Evolutionary conservation across 92 coral and sea anemone species (phyloP), one percentile per base, ranked within the genome.

Genomic region (Siderastrea siderea): DNA sequence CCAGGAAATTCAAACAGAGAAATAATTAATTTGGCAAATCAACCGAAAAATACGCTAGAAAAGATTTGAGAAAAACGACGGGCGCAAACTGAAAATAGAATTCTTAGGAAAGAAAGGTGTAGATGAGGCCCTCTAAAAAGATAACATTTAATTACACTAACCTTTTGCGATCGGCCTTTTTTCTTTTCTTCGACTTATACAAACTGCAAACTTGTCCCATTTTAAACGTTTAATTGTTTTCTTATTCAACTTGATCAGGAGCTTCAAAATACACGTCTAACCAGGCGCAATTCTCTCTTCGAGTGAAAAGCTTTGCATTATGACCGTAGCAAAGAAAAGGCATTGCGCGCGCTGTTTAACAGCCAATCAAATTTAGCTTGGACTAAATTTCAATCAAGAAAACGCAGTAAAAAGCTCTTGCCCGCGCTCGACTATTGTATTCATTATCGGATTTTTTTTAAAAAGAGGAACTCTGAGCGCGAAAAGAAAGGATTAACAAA

Each of bases 201-300:
- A 45, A 70, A 57, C 86, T 82, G 57, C 7, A 70, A 58, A 26
- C 47, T 46, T 47, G 55, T 5, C 86, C 78, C 78, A 82, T 82
- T 58, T 71, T 55, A 0, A 54, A 19, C 38, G 46, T 82, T 82
- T 2, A 46, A 49, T 7, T 6, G 78, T 1, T 38, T 70, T 12
- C 6, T 82, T 51, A 54, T 12, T 47, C 9, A 16, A 60, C 48
- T 43, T 10, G 57, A 19, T 71, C 54, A 71, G 11, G 78, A 17
- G 70, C 69, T 46, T 69, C 6, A 14, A 57, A 70, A 54, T 7
- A 55, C 58, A 70, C 57, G 69, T 45, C 70, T 82, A 57, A 9
- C 17, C 46, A n/a, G 44, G 52, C n/a, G 57, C 54, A 70, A 67
- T 45, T 19, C 77, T 82, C 46, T 46, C 44, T 52, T 7, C 78